phyloP scores from a whole-genome alignment of 2,797 vertebrate species.

The Brotogeris chrysoptera region DNA sequence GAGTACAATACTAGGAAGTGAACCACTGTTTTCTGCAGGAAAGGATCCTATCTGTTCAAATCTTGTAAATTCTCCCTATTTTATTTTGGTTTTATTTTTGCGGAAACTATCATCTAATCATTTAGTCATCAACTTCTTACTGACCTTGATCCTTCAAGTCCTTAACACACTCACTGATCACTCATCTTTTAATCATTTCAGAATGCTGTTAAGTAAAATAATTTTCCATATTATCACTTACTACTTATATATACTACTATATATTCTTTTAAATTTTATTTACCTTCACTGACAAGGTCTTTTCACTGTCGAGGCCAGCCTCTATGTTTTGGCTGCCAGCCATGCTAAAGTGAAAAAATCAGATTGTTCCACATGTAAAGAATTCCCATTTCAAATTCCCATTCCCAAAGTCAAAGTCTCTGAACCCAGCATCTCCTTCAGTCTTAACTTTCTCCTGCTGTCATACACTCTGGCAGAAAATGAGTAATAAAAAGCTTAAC shows the following conservation, averaged over 20 bases:
- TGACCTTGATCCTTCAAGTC: neutral
- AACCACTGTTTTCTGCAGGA: neutral
- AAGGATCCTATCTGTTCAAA: neutral
- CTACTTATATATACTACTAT: neutral
- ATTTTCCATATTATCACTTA: neutral
- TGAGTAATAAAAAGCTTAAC: conserved; percentile 1
- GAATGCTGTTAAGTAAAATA: neutral
- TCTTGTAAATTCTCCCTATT: neutral
- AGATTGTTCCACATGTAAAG: neutral
- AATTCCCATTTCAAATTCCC: neutral
- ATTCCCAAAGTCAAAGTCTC: neutral
- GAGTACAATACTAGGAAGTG: neutral
- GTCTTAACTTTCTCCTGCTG: neutral
- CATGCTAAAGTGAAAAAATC: neutral
- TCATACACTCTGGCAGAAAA: neutral
- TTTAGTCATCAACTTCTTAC: neutral
- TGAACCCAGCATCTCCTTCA: neutral
- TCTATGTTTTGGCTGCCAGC: neutral
- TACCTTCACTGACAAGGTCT: neutral
- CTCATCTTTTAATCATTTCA: neutral
- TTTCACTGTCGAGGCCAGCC: neutral
- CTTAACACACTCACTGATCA: neutral
- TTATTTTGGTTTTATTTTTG: neutral
- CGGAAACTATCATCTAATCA: neutral
- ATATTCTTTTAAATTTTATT: neutral